These are phyloP conservation scores for Albula glossodonta DNA, from an alignment of 2,113 vertebrate genomes.

Conservation along the genomic window DNA sequence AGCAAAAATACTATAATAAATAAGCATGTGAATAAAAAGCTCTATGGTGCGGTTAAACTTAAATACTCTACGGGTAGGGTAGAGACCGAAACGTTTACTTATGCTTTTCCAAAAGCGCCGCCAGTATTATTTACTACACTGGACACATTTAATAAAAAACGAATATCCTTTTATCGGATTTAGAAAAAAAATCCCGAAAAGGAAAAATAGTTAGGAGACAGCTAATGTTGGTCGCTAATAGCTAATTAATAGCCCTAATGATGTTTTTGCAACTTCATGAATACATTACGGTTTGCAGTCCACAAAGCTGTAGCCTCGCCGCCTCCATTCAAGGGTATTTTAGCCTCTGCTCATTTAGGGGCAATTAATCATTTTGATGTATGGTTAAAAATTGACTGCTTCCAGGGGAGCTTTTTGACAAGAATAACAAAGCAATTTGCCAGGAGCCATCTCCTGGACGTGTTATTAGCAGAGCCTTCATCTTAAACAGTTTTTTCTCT, in stretches of 20 bases:
- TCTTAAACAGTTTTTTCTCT: constrained; percentile 74
- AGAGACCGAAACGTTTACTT: neutral
- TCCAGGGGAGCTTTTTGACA: constrained; percentile 93
- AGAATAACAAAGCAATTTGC: constrained; percentile 99
- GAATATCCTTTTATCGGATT: constrained; percentile 4
- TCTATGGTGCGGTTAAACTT: neutral
- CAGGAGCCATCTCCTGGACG: constrained; percentile 92
- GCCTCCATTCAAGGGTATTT: constrained; percentile 85
- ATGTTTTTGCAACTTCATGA: constrained; percentile 82
- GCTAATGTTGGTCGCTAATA: constrained; percentile 65
- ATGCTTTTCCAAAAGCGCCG: neutral
- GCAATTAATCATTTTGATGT: constrained; percentile 99
- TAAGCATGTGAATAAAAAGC: constrained; percentile 37
- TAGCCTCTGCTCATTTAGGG: constrained; percentile 93
- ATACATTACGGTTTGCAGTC: constrained; percentile 81
- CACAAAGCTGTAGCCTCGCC: constrained; percentile 70
- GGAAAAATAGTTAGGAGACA: constrained; percentile 9
- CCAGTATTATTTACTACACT: constrained; percentile 8
- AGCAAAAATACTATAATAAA: neutral
- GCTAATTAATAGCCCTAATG: constrained; percentile 91
- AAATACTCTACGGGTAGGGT: neutral
- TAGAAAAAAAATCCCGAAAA: neutral
- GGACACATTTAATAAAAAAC: constrained; percentile 3
- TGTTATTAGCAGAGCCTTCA: constrained; percentile 87
- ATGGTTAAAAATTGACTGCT: constrained; percentile 95